Evolutionary conservation across 2,113 vertebrate genomes (phyloP), one percentile per base, ranked within the genome.

Genomic region (Dicaeum eximium): DNA sequence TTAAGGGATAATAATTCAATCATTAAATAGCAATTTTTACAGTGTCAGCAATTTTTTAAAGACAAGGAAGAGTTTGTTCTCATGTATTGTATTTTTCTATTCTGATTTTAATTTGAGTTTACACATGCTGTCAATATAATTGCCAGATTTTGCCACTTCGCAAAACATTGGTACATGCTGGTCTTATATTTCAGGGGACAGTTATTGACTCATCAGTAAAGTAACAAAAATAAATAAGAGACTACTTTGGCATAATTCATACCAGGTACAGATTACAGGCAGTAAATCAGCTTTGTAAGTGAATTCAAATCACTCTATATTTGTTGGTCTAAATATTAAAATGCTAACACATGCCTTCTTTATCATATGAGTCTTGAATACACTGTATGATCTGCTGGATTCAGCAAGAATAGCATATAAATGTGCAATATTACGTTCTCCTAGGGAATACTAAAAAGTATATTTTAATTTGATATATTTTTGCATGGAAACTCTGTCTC

Each of bases 241-340:
- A 71, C 60, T 28, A 15, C 67, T 87, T 42, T 80, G 16, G 6
- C 21, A 73, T 95, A 60, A 92, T 56, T 92, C 56, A n/a, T 82
- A 50, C 35, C 37, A 50, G 61, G 14, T 37, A 62, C 38, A 77
- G 54, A 73, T 83, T 74, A 67, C 27, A 80, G 60, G 61, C 71
- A 66, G 78, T 85, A 91, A 94, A 94, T 91, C 62, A 45, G 21
- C 21, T 67, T 38, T 85, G 71, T 82, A 80, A 82, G 24, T 0
- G 9, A 92, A 62, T 86, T 74, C 60, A 81, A 62, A 90, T 77
- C 65, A 62, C 50, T 75, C 28, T 60, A 16, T 69, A 95, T 85
- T 93, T 95, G 38, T 95, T 80, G 69, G n/a, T 86, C 58, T 73
- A 95, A 96, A 80, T 92, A 91, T 50, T 73, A 94, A 93, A 97